Evolutionary conservation across 1,140 invertebrate species (phyloP).

Genomic region (Maconellicoccus hirsutus): DNA sequence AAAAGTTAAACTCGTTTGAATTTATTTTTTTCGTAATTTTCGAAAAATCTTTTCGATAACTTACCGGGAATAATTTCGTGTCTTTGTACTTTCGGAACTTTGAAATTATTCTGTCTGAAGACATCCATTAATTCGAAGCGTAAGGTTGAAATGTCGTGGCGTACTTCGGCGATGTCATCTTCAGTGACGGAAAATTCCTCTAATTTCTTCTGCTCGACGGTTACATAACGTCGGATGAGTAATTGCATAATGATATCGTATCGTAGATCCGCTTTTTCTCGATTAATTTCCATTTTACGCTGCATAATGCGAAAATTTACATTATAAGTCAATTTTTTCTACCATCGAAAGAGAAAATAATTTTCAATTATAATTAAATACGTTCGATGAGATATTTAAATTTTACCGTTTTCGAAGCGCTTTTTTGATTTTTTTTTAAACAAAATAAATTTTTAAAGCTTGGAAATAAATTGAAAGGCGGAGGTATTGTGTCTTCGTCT

Average conservation of each 20-base stretch:
- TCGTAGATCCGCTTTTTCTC: constrained; percentile 50
- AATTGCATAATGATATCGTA: constrained; percentile 66
- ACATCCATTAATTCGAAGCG: constrained; percentile 82
- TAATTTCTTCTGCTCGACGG: constrained; percentile 64
- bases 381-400: neutral
- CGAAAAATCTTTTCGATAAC: constrained; percentile 26
- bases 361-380: neutral
- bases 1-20: neutral
- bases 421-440: neutral
- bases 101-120: constrained; percentile 67
- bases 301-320: neutral
- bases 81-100: constrained; percentile 51
- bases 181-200: constrained; percentile 81
- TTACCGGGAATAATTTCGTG: constrained; percentile 47
- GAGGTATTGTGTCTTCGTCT: constrained; percentile 69
- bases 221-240: constrained; percentile 68
- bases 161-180: constrained; percentile 91
- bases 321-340: too few species aligned
- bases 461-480: constrained; percentile 79
- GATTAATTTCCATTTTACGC: constrained; percentile 26
- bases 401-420: neutral
- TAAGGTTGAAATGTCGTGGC: constrained; percentile 81
- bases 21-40: neutral
- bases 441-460: constrained; percentile 44
- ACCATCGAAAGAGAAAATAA: constrained; percentile 33